Evolutionary conservation across 64 coral and sea anemone genomes (phyloP).

Genomic region (Trachythela sp.): DNA sequence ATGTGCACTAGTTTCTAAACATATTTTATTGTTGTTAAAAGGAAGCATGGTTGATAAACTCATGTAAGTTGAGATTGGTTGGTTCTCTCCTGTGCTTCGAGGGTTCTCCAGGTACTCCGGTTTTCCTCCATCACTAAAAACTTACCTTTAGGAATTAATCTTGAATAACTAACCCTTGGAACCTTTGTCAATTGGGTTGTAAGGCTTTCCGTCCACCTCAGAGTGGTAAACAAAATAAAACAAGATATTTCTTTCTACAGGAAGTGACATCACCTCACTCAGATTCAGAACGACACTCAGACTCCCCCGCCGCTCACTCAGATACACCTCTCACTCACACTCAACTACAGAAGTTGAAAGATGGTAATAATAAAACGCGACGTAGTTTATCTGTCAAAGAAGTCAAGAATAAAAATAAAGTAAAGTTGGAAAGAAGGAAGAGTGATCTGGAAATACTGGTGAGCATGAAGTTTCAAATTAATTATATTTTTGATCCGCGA

Average conservation of each 20-base stretch:
- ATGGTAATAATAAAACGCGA: neutral
- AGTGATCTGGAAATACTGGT: constrained; percentile 91
- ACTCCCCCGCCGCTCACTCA: constrained; percentile 41
- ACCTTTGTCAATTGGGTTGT: too few relatives aligned
- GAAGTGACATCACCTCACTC: constrained; percentile 72
- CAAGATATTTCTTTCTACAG: constrained; percentile 4
- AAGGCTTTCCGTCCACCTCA: too few relatives aligned
- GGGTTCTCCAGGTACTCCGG: too few relatives aligned
- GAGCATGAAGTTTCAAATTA: neutral
- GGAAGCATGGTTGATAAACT: too few relatives aligned
- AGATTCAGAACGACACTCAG: constrained; percentile 75
- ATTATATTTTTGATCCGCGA: neutral
- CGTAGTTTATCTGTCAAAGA: constrained; percentile 97
- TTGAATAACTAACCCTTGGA: too few relatives aligned
- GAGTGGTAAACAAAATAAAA: too few relatives aligned
- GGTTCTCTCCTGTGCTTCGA: too few relatives aligned
- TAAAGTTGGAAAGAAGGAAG: constrained; percentile 60
- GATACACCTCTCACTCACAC: neutral
- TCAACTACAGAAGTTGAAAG: neutral
- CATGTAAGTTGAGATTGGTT: too few relatives aligned
- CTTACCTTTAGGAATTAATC: too few relatives aligned
- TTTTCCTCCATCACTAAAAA: too few relatives aligned
- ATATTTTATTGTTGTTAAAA: too few relatives aligned
- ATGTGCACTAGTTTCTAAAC: too few relatives aligned
- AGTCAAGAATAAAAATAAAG: constrained; percentile 40